Base-by-base conservation (phyloP, 2,888 invertebrate genomes). In the Danaus chrysippus region DNA sequence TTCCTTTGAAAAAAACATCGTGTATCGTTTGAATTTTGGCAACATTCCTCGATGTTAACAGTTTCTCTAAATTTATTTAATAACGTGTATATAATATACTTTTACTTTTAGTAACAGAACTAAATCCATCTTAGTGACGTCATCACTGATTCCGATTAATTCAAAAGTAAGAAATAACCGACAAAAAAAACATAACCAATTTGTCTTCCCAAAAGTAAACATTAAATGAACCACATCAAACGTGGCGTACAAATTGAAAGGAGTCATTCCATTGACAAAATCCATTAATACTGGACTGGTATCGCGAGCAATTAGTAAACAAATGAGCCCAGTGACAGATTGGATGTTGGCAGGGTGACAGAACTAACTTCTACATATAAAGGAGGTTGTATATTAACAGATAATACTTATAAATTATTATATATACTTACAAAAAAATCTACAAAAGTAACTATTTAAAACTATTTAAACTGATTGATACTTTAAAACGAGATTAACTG, bases 261-360 rank as follows among this genome's bases (percentile, higher is more conserved):
- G 76, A 76, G 77, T 71, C 76, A 77, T 79, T 75, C 75, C 86
- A 88, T 87, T 88, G 88, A 90, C 87, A 86, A 87, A 87, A 83
- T 87, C 88, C 89, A 90, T 91, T 90, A 89, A 88, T 81, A 80
- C 83, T 74, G 76, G 75, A 76, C 73, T 72, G 77, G 80, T 76
- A 79, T 82, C 80, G 69, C 72, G 74, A 75, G 76, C 84, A 83
- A 88, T 91, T 88, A 85, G 87, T 88, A 87, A 88, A 87, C 89
- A 89, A 87, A 90, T 86, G 87, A 86, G 82, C 69, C 85, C 76
- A 83, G 77, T 86, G 91, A 90, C 89, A 90, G 88, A 87, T 85
- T 77, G 78, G 77, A 78, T 78, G 84, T 82, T 88, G 88, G 89
- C 89, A 88, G 61, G 72, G 81, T 84, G 88, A 84, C 89, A 89